Base-by-base conservation (phyloP, 2,797 vertebrate genomes). In the Ctenopoma kingsleyae region DNA sequence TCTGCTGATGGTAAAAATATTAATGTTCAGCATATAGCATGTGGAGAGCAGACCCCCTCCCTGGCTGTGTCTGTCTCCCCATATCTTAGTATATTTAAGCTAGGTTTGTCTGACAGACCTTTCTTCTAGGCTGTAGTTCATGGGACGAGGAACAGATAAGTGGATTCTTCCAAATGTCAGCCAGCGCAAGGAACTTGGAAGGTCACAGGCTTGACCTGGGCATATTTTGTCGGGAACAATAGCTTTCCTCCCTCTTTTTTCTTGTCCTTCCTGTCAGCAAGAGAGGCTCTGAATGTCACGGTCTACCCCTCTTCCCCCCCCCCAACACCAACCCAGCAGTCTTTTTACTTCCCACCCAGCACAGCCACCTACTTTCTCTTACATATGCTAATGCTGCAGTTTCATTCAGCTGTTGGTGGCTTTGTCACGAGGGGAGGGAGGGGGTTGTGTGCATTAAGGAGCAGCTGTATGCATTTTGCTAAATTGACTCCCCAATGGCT, bases 341-440 rank as follows among this genome's bases (percentile, higher is more conserved):
- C 51, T 44, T 80, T 69, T 83, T 32, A 32, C 52, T 49, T 49
- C 53, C 87, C 88, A 81, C 85, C 74, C 72, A 76, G 68, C 76
- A 66, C 83, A 79, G 58, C 85, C 85, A 93, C 86, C 91, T 88
- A 91, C 77, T 93, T 92, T 91, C 82, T 84, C 91, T 95, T 92
- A 92, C 87, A 84, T 92, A 92, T 94, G 93, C 89, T 94, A 94
- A 95, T 95, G 86, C 61, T 81, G 80, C 77, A 82, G 84, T 90
- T 74, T 76, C 85, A 80, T 89, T 92, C 91, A 91, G 86, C 88
- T 82, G 84, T 93, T 91, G 83, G 76, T 88, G 77, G 86, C 82
- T 94, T 92, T 93, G 88, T 94, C 61, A 76, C 57, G 72, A 70
- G 81, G 84, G 83, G 77, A 76, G 86, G 80, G 74, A 64, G 32